A percentile compares a stretch with the other conserved stretches of the same genome.
phyloP scores from a whole-genome alignment of 2,888 invertebrate genomes.

The Eristalis intricaria region DNA sequence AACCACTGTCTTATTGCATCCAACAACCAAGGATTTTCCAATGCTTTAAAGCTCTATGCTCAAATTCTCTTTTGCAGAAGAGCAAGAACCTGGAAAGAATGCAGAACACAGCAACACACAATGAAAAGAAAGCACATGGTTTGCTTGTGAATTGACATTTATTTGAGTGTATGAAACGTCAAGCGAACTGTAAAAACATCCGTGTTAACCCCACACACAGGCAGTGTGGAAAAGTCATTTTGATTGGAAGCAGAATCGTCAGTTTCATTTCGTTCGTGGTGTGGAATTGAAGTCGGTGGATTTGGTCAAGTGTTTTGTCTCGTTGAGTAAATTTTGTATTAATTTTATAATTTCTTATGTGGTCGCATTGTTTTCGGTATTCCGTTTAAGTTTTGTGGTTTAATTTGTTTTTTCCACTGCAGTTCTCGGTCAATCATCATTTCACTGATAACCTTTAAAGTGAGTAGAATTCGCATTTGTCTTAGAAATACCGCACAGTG shows the following conservation, averaged over 20 bases:
- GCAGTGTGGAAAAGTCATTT: neutral
- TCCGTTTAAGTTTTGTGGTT: neutral
- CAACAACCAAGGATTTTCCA: neutral
- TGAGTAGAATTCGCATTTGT: neutral
- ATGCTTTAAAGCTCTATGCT: neutral
- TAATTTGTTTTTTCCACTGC: neutral
- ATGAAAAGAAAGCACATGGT: neutral
- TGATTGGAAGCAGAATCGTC: neutral
- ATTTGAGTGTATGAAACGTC: neutral
- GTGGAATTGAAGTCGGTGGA: neutral
- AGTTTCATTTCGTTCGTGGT: neutral
- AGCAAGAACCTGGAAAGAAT: neutral
- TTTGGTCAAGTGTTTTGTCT: neutral
- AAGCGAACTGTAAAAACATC: no score
- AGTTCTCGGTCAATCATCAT: neutral
- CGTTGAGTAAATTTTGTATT: neutral
- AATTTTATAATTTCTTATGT: neutral
- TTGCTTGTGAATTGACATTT: neutral
- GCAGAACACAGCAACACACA: neutral
- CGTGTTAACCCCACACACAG: neutral
- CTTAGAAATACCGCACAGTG: neutral
- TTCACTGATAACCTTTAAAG: neutral
- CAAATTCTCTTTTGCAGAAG: neutral
- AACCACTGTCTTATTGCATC: neutral
- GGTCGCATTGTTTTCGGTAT: neutral